phyloP scores from a whole-genome alignment of 2,888 invertebrate genomes.

The Cheilosia vernalis region DNA sequence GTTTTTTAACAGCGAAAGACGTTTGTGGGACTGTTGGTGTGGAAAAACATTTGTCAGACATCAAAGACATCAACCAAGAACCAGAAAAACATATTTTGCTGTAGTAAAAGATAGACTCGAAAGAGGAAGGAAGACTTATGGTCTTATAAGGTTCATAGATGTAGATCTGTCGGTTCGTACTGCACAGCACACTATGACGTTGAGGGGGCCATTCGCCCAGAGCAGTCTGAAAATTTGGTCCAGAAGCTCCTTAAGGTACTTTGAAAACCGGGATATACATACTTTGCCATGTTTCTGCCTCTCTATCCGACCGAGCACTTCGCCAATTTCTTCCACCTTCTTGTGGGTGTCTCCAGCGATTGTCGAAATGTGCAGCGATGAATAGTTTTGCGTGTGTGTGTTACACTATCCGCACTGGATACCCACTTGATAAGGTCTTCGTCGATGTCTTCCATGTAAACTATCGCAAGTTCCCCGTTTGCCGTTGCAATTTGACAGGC shows the following conservation, averaged over 20 bases:
- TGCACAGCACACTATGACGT: conserved; percentile 78
- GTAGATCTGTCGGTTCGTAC: conserved; percentile 55
- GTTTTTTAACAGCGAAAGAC: too few species aligned
- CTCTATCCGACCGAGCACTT: neutral
- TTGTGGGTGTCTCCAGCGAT: neutral
- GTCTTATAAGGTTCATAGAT: conserved; percentile 77
- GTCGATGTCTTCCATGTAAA: conserved; percentile 41
- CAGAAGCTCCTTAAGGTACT: conserved; percentile 70
- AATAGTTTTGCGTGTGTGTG: too few species aligned
- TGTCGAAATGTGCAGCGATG: conserved; percentile 44
- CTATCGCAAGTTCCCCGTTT: conserved; percentile 34
- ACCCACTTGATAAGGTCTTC: conserved; percentile 33
- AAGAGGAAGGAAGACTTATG: too few species aligned
- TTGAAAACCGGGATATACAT: too few species aligned
- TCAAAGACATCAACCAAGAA: too few species aligned
- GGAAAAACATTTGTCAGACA: too few species aligned
- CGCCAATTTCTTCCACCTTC: conserved; percentile 3
- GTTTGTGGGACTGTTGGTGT: too few species aligned
- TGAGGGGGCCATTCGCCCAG: conserved; percentile 78
- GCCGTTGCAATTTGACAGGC: too few species aligned
- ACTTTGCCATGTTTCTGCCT: conserved; percentile 78
- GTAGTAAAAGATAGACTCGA: too few species aligned
- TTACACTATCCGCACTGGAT: neutral
- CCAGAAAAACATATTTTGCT: too few species aligned
- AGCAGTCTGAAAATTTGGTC: conserved; percentile 75